Base-by-base conservation (phyloP, 2,888 invertebrate species). In the Hipparchia semele region DNA sequence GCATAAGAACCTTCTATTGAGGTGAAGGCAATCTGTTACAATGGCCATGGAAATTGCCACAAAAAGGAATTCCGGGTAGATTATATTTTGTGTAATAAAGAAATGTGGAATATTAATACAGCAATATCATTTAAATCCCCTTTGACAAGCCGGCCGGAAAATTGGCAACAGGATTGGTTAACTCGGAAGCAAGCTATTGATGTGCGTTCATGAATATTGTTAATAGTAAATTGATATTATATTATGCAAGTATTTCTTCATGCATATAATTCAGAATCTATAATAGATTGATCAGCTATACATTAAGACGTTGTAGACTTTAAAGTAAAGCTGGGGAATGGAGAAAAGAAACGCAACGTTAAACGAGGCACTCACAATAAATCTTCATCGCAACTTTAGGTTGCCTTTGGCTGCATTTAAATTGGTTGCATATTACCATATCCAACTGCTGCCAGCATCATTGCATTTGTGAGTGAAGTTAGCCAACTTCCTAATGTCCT, bases 61-160 rank as follows among this genome's bases (percentile, higher is more conserved):
- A 46, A 68, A 68, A 59, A 49, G 12, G 7, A 53, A 53, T 54
- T 51, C 10, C 46, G 9, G 9, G 45, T 56, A 13, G 33, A 53
- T 33, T 33, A 51, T 23, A 64, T 49, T 49, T 23, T 54, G 12
- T 9, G n/a, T 23, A 53, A 10, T 66, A 67, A 54, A 67, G 67
- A 67, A 67, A 46, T 10, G 67, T 45, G 13, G 56, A 67, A 67
- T 58, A 67, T 67, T 45, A 49, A 68, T 49, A 33, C 58, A 6
- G n/a, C 8, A 46, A 67, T 68, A 45, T 68, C 46, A 68, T 68
- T 59, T 51, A 60, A 68, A 60, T 59, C 59, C 49, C 60, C 59
- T 68, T 68, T 68, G 68, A 68, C 51, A 51, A 68, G 49, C 59
- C 60, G 7, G 8, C 59, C 51, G 68, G 68, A 59, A 68, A 68